Evolutionary conservation across 64 coral and sea anemone species (phyloP).

Genomic region (Catalaphyllia jardinei): DNA sequence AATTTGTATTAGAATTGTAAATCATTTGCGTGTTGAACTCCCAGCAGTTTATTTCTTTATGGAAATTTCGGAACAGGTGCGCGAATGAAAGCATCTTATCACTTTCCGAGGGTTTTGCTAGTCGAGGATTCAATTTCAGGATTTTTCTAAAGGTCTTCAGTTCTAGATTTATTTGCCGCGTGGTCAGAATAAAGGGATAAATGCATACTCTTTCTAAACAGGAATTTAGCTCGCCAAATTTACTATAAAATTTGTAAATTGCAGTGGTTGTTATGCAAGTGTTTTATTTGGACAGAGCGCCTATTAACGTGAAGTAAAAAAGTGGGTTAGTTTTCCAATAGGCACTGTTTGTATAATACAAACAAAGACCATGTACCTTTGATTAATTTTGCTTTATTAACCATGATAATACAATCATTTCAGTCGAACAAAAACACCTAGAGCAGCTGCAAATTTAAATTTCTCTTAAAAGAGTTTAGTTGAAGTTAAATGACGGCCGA

Average conservation of each 20-base stretch:
- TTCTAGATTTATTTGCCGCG: neutral
- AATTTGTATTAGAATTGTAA: slow-evolving; percentile 35
- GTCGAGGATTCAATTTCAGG: slow-evolving; percentile 8
- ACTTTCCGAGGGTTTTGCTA: slow-evolving; percentile 9
- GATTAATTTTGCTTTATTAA: slow-evolving; percentile 88
- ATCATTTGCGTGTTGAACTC: slow-evolving; percentile 15
- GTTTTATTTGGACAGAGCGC: slow-evolving; percentile 25
- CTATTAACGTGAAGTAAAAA: slow-evolving; percentile 52
- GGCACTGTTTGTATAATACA: slow-evolving; percentile 42
- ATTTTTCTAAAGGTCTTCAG: neutral
- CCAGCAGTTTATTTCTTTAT: neutral
- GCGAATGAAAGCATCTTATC: neutral
- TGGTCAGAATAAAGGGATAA: slow-evolving; percentile 3
- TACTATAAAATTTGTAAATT: slow-evolving; percentile 60
- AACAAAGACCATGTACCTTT: slow-evolving; percentile 69
- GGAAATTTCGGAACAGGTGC: slow-evolving; percentile 27
- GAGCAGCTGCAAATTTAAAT: slow-evolving; percentile 75
- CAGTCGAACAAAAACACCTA: slow-evolving; percentile 46
- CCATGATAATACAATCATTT: slow-evolving; percentile 75
- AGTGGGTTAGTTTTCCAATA: slow-evolving; percentile 55
- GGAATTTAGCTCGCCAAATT: slow-evolving; percentile 45
- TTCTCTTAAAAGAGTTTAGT: slow-evolving; percentile 57
- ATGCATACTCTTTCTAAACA: slow-evolving; percentile 23
- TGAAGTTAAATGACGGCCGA: slow-evolving; percentile 17
- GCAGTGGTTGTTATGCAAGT: slow-evolving; percentile 28